phyloP scores from a whole-genome alignment of 1,140 invertebrate species.

The Drosophila pandora region DNA sequence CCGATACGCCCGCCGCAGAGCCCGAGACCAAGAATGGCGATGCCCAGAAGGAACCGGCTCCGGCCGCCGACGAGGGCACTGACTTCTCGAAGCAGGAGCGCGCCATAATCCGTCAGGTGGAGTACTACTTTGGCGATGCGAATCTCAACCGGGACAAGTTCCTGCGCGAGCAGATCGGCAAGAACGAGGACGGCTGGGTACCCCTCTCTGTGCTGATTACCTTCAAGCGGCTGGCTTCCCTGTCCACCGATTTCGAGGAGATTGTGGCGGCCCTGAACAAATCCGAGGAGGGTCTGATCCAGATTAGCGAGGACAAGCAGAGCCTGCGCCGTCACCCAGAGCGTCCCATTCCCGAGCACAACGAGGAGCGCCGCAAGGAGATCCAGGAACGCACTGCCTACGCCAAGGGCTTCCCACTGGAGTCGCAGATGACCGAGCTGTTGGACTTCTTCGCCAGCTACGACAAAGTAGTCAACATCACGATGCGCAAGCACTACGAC shows the following conservation, averaged over 20 bases:
- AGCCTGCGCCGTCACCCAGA: constrained; percentile 92
- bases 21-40: constrained; percentile 56
- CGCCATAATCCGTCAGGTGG: constrained; percentile 87
- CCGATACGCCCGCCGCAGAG: constrained; percentile 3
- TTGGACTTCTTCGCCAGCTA: constrained; percentile 89
- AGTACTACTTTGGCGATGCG: constrained; percentile 91
- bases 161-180: constrained; percentile 90
- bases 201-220: constrained; percentile 92
- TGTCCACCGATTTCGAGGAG: constrained; percentile 88
- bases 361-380: constrained; percentile 92
- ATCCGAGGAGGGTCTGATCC: constrained; percentile 90
- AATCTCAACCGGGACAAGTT: constrained; percentile 96
- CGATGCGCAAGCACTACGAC: constrained; percentile 89
- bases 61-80: constrained; percentile 30
- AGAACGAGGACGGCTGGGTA: constrained; percentile 95
- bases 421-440: constrained; percentile 88
- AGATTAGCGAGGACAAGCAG: constrained; percentile 91
- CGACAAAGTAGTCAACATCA: constrained; percentile 90
- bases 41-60: constrained; percentile 40
- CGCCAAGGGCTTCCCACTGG: constrained; percentile 94
- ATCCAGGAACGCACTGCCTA: constrained; percentile 92
- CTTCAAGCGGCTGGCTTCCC: constrained; percentile 92
- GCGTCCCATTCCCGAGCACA: constrained; percentile 92
- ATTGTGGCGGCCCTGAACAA: constrained; percentile 91
- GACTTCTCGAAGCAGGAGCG: constrained; percentile 84